Evolutionary conservation across 2,113 vertebrate species (phyloP).

Genomic region (Craseonycteris thonglongyai): DNA sequence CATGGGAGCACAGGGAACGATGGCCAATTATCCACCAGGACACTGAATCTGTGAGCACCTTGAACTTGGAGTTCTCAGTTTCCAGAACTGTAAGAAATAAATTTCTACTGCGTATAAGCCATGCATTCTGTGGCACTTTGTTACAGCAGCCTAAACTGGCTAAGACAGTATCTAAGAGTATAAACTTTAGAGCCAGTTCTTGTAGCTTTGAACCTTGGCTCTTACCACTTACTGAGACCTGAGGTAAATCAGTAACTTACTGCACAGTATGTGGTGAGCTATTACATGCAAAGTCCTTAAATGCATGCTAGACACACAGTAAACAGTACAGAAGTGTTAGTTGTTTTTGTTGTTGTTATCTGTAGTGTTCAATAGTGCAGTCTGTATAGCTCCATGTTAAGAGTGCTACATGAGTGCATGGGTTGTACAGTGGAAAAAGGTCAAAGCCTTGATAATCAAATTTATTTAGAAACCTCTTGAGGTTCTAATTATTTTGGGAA

Average conservation of each 20-base stretch:
- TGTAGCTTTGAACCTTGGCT: background rate
- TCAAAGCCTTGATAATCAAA: background rate
- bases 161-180: too few species aligned
- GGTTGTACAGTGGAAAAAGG: background rate
- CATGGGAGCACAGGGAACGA: background rate
- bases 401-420: too few species aligned
- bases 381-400: background rate
- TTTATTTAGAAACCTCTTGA: background rate
- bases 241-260: background rate
- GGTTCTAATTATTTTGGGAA: background rate
- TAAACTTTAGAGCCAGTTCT: background rate
- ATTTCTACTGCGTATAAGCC: background rate
- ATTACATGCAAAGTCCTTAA: background rate
- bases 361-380: background rate
- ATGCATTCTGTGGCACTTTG: background rate
- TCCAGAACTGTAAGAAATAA: background rate
- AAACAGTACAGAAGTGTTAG: background rate
- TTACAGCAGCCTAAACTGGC: background rate
- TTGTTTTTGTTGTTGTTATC: background rate
- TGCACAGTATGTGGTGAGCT: background rate
- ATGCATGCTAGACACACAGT: background rate
- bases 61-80: background rate
- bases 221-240: background rate
- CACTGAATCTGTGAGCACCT: background rate
- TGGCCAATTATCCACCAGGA: background rate